A percentile compares a stretch with the other conserved stretches of the same genome.
phyloP scores from a whole-genome alignment of 2,888 invertebrate species.

The Ceriagrion tenellum region DNA sequence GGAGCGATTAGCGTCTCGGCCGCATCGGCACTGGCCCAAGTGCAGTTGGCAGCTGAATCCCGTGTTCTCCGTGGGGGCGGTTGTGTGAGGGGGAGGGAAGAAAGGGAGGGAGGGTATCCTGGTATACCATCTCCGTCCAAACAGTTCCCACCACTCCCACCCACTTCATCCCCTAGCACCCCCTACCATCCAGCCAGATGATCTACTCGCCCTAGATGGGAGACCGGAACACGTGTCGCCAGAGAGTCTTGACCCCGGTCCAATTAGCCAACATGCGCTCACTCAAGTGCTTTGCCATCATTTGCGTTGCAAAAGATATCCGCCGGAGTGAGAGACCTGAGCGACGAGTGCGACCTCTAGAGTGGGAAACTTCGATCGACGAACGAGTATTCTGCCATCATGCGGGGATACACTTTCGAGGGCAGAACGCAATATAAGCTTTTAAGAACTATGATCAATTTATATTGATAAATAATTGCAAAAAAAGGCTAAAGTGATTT shows the following conservation, averaged over 20 bases:
- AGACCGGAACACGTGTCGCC: not conserved
- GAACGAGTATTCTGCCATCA: no score
- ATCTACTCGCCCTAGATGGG: not conserved
- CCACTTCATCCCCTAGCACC: not conserved
- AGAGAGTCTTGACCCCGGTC: not conserved
- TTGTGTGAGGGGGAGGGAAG: no score
- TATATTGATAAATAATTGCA: no score
- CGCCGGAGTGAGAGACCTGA: not conserved
- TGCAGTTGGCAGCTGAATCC: slow-evolving; percentile 6
- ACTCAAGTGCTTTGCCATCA: not conserved
- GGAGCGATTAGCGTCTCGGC: not conserved
- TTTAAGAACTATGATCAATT: no score
- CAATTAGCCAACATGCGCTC: slow-evolving; percentile 6
- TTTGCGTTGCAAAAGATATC: not conserved
- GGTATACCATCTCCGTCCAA: not conserved
- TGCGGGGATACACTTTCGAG: no score
- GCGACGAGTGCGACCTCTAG: not conserved
- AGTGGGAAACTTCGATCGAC: no score
- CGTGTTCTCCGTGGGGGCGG: not conserved
- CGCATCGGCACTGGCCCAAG: slow-evolving; percentile 17
- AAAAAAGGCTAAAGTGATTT: no score
- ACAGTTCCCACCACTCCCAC: not conserved
- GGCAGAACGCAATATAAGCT: no score
- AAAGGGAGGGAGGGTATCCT: no score
- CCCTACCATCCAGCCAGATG: not conserved